phyloP scores from a whole-genome alignment of 2,888 invertebrate genomes.

The Callimorpha dominula region DNA sequence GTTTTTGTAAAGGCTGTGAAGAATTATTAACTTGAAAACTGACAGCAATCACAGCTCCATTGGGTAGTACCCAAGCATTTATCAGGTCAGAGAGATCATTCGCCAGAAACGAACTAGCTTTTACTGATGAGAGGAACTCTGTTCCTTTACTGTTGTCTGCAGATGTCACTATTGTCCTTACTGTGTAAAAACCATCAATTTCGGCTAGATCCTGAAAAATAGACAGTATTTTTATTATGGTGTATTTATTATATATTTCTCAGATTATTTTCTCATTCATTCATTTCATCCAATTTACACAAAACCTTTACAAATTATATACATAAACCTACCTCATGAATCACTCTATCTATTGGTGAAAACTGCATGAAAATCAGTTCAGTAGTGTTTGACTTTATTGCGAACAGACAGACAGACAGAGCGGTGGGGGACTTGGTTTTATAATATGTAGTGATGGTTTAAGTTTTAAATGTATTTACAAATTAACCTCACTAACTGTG shows the following conservation, averaged over 20 bases:
- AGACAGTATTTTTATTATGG: neutral
- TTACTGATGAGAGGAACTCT: slow-evolving; percentile 92
- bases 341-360: too few relatives aligned
- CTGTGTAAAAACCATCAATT: slow-evolving; percentile 90
- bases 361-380: too few relatives aligned
- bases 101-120: slow-evolving; percentile 92
- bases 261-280: neutral
- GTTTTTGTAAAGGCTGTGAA: slow-evolving; percentile 52
- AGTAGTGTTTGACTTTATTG: too few relatives aligned
- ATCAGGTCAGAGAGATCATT: slow-evolving; percentile 92
- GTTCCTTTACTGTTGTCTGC: slow-evolving; percentile 88
- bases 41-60: slow-evolving; percentile 92
- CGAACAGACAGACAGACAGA: too few relatives aligned
- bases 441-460: too few relatives aligned
- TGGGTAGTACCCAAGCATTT: slow-evolving; percentile 92
- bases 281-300: too few relatives aligned
- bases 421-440: too few relatives aligned
- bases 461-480: too few relatives aligned
- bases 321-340: too few relatives aligned
- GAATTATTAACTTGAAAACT: slow-evolving; percentile 83
- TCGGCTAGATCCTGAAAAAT: slow-evolving; percentile 88
- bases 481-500: too few relatives aligned
- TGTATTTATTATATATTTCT: neutral
- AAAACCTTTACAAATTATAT: too few relatives aligned
- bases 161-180: slow-evolving; percentile 89